Evolutionary conservation across 2,888 invertebrate genomes (phyloP).

Genomic region (Dione juno): DNA sequence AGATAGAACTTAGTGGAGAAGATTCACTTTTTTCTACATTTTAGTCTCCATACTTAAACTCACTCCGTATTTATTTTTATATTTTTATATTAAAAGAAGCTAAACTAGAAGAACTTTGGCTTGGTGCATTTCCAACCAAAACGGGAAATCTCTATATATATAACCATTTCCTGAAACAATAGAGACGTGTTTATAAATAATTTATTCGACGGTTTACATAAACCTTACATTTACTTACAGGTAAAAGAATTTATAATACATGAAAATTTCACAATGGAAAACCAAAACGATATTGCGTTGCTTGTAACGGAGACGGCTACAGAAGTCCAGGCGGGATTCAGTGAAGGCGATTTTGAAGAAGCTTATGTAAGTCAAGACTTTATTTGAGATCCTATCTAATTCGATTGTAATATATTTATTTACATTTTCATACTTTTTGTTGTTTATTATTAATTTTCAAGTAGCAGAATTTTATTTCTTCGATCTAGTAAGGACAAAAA

Average conservation of each 20-base stretch:
- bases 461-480: background rate
- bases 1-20: too few relatives aligned
- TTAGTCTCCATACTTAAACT: too few relatives aligned
- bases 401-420: background rate
- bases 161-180: too few relatives aligned
- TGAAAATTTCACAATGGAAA: constrained; percentile 55
- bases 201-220: too few relatives aligned
- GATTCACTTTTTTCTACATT: too few relatives aligned
- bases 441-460: background rate
- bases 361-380: constrained; percentile 38
- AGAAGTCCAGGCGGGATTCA: constrained; percentile 50
- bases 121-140: too few relatives aligned
- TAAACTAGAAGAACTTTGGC: too few relatives aligned
- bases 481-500: too few relatives aligned
- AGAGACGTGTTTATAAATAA: too few relatives aligned
- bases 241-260: constrained; percentile 59
- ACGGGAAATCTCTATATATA: too few relatives aligned
- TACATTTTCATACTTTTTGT: background rate
- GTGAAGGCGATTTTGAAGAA: constrained; percentile 49
- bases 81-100: too few relatives aligned
- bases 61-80: too few relatives aligned
- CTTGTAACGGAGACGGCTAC: constrained; percentile 52
- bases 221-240: constrained; percentile 57
- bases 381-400: background rate
- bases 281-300: constrained; percentile 60